These are phyloP conservation scores for Sorex fumeus DNA, from an alignment of 2,113 vertebrate genomes.

Conservation along the genomic window DNA sequence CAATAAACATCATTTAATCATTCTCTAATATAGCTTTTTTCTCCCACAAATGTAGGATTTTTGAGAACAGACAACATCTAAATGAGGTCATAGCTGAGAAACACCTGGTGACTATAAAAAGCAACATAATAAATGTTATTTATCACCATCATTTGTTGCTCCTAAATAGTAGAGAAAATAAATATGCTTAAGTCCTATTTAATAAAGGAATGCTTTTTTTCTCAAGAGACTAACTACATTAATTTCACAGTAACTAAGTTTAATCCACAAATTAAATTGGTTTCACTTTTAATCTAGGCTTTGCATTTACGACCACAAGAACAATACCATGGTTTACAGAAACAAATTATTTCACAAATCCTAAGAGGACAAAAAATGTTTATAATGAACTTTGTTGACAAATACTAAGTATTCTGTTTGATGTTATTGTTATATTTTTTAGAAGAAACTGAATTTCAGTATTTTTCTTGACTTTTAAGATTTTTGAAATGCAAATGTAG, in stretches of 20 bases:
- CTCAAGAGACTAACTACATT: slow-evolving; percentile 48
- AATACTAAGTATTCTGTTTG: neutral
- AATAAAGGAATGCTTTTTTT: slow-evolving; percentile 47
- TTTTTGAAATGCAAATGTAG: neutral
- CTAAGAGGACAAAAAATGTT: neutral
- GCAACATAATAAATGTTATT: neutral
- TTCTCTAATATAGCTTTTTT: slow-evolving; percentile 18
- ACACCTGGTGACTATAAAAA: slow-evolving; percentile 35
- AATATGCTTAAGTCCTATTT: neutral
- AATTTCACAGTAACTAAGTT: slow-evolving; percentile 62
- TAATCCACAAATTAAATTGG: slow-evolving; percentile 47
- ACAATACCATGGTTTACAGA: slow-evolving; percentile 36
- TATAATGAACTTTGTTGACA: neutral
- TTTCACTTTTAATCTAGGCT: slow-evolving; percentile 45
- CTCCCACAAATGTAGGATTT: neutral
- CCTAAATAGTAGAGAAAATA: slow-evolving; percentile 35
- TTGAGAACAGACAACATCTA: neutral
- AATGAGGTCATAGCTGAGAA: slow-evolving; percentile 38
- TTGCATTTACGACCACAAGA: slow-evolving; percentile 19
- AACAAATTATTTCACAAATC: slow-evolving; percentile 48
- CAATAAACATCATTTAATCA: neutral
- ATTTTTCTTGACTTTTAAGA: neutral
- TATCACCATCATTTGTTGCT: neutral
- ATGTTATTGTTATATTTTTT: neutral
- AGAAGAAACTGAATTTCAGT: neutral